phyloP scores from a whole-genome alignment of 2,888 invertebrate genomes.

The Hyalella azteca region DNA sequence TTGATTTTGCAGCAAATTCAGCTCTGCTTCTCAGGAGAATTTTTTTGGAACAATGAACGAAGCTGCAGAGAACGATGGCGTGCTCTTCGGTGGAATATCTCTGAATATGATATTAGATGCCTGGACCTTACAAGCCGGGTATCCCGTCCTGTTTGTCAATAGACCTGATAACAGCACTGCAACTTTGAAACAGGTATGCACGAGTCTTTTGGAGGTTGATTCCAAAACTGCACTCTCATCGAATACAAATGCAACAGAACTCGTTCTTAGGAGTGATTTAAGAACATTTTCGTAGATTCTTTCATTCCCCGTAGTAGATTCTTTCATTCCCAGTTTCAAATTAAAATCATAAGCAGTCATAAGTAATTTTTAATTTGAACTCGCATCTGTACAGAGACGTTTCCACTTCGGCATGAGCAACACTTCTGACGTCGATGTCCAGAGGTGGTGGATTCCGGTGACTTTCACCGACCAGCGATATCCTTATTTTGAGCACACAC shows the following conservation, averaged over 20 bases:
- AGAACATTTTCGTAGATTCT: no score
- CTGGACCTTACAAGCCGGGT: conserved; percentile 81
- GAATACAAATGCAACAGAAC: no score
- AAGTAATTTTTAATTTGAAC: background rate
- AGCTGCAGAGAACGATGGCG: conserved; percentile 71
- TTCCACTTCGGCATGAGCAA: conserved; percentile 32
- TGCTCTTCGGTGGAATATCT: conserved; percentile 69
- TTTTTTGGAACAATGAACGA: conserved; percentile 77
- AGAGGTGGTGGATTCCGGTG: conserved; percentile 70
- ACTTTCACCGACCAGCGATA: conserved; percentile 67
- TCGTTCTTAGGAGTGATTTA: no score
- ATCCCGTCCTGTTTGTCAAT: conserved; percentile 74
- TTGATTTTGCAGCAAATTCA: conserved; percentile 66
- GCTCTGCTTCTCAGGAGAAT: conserved; percentile 79
- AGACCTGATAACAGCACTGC: conserved; percentile 60
- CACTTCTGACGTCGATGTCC: background rate
- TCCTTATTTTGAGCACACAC: conserved; percentile 66
- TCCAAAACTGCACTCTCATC: no score
- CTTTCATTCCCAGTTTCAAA: no score
- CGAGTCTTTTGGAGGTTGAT: no score
- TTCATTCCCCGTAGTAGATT: no score
- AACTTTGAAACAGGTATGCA: conserved; percentile 39
- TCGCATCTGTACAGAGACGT: conserved; percentile 62
- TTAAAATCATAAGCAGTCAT: background rate
- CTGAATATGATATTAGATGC: conserved; percentile 78